These are phyloP conservation scores for Meteorus cinctellus DNA, from an alignment of 2,888 invertebrate genomes.

Conservation along the genomic window DNA sequence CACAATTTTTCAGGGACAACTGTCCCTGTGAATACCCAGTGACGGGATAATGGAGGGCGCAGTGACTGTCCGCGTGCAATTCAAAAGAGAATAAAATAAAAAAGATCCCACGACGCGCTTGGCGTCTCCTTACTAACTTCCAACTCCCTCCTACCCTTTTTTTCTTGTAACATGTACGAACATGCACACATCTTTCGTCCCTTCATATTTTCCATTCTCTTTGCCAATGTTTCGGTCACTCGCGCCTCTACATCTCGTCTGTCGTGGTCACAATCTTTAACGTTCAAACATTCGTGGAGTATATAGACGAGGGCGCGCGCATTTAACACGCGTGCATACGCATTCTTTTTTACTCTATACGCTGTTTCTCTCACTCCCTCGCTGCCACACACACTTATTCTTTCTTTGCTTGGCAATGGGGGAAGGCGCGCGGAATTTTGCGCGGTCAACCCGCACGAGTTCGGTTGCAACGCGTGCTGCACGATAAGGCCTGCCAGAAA, in stretches of 20 bases:
- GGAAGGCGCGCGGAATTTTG: conserved; percentile 42
- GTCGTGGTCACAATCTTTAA: conserved; percentile 24
- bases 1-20: conserved; percentile 21
- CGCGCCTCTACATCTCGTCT: background rate
- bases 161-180: background rate
- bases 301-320: conserved; percentile 41
- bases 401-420: conserved; percentile 3
- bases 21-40: conserved; percentile 1
- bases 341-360: conserved; percentile 25
- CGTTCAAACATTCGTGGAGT: conserved; percentile 29
- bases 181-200: conserved; percentile 18
- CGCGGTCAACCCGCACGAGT: conserved; percentile 31
- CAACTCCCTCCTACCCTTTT: conserved; percentile 17
- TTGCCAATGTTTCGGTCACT: background rate
- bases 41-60: conserved; percentile 31
- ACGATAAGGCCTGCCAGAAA: background rate
- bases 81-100: conserved; percentile 50
- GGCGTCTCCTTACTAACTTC: conserved; percentile 34
- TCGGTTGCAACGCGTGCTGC: conserved; percentile 26
- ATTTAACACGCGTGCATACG: conserved; percentile 44
- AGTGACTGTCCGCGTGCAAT: conserved; percentile 35
- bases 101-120: conserved; percentile 50
- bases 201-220: background rate
- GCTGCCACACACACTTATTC: background rate
- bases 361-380: background rate